These are phyloP conservation scores for Antrozous pallidus DNA, from an alignment of 2,797 vertebrate genomes.

Conservation along the genomic window DNA sequence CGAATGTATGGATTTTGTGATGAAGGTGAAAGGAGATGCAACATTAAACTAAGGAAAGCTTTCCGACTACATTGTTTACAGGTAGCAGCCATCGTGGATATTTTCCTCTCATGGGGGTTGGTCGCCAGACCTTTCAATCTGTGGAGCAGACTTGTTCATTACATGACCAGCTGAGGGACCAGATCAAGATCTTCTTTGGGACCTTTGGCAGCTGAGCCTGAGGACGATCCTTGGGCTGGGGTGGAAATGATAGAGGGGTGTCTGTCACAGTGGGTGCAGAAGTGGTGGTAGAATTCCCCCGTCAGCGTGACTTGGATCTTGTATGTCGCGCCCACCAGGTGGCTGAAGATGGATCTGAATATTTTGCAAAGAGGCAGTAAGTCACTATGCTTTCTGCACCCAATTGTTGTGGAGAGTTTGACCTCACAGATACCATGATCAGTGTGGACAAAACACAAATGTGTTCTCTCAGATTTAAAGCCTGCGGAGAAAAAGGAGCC, in stretches of 20 bases:
- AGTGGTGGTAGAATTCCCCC: slow-evolving; percentile 96
- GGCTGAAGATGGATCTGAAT: slow-evolving; percentile 97
- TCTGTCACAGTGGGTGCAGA: slow-evolving; percentile 96
- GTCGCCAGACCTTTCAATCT: background rate
- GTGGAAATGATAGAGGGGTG: slow-evolving; percentile 93
- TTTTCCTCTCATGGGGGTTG: background rate
- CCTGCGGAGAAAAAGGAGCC: slow-evolving; percentile 98
- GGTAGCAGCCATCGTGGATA: slow-evolving; percentile 89
- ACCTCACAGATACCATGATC: slow-evolving; percentile 99
- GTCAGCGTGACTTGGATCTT: slow-evolving; percentile 95
- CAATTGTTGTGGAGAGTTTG: slow-evolving; percentile 75
- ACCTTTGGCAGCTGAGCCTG: background rate
- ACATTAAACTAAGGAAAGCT: slow-evolving; percentile 98
- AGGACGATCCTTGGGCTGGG: background rate
- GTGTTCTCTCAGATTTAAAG: slow-evolving; percentile 99
- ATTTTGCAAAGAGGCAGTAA: slow-evolving; percentile 96
- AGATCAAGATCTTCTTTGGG: background rate
- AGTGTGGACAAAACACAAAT: slow-evolving; percentile 98
- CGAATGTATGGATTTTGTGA: slow-evolving; percentile 99
- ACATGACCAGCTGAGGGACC: background rate
- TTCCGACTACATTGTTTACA: slow-evolving; percentile 98
- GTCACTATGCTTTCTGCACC: slow-evolving; percentile 97
- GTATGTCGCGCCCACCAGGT: slow-evolving; percentile 96
- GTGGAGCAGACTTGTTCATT: background rate
- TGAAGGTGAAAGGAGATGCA: slow-evolving; percentile 97